Evolutionary conservation across 2,797 vertebrate species (phyloP).

Genomic region (Periparus ater): DNA sequence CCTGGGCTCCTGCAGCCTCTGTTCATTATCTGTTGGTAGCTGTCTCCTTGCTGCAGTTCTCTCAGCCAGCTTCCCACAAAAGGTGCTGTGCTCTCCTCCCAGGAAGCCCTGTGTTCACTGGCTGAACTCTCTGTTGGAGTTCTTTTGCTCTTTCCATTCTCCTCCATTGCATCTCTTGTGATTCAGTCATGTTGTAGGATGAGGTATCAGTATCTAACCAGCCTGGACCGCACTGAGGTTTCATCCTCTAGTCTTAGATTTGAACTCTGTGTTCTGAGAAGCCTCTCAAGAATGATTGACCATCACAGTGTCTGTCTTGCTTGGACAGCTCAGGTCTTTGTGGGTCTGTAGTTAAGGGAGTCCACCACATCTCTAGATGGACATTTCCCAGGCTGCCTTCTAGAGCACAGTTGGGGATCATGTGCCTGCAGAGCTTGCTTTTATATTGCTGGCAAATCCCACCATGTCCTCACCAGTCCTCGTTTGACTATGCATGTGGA

Average conservation of each 20-base stretch:
- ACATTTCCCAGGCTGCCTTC: background rate
- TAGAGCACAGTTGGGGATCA: background rate
- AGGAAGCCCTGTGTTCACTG: background rate
- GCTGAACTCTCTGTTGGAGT: background rate
- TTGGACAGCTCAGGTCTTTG: background rate
- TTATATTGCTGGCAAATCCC: conserved; percentile 7
- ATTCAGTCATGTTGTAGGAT: background rate
- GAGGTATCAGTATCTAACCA: background rate
- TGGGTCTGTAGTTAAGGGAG: background rate
- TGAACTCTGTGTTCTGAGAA: background rate
- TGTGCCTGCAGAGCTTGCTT: background rate
- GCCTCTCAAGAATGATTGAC: background rate
- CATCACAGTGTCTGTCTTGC: background rate
- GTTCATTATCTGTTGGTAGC: background rate
- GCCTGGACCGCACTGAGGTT: background rate
- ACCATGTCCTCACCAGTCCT: conserved; percentile 21
- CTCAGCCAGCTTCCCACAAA: background rate
- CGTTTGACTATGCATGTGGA: conserved; percentile 6
- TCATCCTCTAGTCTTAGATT: background rate
- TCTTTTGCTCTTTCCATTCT: background rate
- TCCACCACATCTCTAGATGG: background rate
- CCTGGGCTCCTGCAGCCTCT: background rate
- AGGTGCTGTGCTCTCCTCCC: background rate
- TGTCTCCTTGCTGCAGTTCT: background rate
- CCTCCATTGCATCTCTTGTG: background rate